A percentile compares a stretch with the other conserved stretches of the same genome.
These are phyloP conservation scores for Drosophila borborema DNA, from an alignment of 2,888 invertebrate species.

Conservation along the genomic window DNA sequence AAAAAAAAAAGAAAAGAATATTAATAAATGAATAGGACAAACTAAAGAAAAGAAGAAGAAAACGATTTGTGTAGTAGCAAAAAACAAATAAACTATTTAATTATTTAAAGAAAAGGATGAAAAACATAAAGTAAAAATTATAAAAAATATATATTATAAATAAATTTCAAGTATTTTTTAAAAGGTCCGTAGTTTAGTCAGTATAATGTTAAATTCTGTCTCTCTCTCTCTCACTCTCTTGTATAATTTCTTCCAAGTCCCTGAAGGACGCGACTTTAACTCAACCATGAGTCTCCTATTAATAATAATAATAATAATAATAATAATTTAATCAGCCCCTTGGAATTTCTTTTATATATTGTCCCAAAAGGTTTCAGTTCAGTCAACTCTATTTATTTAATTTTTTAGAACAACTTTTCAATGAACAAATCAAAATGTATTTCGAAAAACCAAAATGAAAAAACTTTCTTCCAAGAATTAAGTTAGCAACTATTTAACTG, in stretches of 20 bases:
- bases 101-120: slow-evolving; percentile 3
- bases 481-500: slow-evolving; percentile 72
- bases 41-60: neutral
- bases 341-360: slow-evolving; percentile 44
- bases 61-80: slow-evolving; percentile 38
- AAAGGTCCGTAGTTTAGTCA: slow-evolving; percentile 73
- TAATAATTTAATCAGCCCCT: slow-evolving; percentile 16
- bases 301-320: slow-evolving; percentile 1
- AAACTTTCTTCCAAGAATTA: slow-evolving; percentile 74
- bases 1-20: slow-evolving; percentile 28
- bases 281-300: slow-evolving; percentile 1
- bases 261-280: slow-evolving; percentile 5
- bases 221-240: neutral
- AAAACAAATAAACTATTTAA: slow-evolving; percentile 35
- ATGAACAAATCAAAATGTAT: slow-evolving; percentile 66
- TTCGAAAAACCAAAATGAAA: slow-evolving; percentile 29
- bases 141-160: slow-evolving; percentile 25
- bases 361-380: slow-evolving; percentile 68
- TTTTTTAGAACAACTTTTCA: slow-evolving; percentile 14
- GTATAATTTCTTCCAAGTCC: slow-evolving; percentile 47
- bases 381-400: slow-evolving; percentile 13
- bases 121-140: slow-evolving; percentile 7
- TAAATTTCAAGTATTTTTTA: slow-evolving; percentile 62
- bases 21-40: slow-evolving; percentile 9
- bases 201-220: slow-evolving; percentile 37